Base-by-base conservation (phyloP, 2,797 vertebrate species). In the Sparidentex hasta region DNA sequence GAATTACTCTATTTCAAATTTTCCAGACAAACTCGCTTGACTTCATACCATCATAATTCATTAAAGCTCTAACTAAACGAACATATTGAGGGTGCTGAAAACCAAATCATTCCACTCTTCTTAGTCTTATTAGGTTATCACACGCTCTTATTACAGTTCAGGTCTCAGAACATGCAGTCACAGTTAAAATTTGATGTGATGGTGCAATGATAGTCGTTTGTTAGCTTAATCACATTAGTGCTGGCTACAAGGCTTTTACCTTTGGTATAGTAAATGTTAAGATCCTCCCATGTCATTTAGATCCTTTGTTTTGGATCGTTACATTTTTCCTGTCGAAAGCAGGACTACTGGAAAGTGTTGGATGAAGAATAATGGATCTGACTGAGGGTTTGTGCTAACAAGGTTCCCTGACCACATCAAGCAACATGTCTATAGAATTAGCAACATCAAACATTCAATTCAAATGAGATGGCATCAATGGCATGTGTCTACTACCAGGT, bases 331-430 rank as follows among this genome's bases (percentile, higher is more conserved):
- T 38, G 46, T 59, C 14, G 51, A 46, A 14, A 38, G 11, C 2
- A 65, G 41, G 38, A 38, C n/a, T 48, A 41, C 33, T 54, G 23
- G 16, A 50, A n/a, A 25, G 27, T 4, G 11, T 7, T 50, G 20
- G 7, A 59, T 59, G 16, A 71, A 38, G n/a, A 20, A 7, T n/a
- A 11, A 51, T 12, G 43, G 43, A 51, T 38, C 33, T 38, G 8
- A 47, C 2, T 16, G 11, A 41, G 51, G 29, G 4, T 51, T 20
- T 43, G 47, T 38, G 46, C 50, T 14, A 48, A 38, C n/a, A 59
- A 48, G 55, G 20, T 38, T 70, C 43, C 38, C 25, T 13, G 25
- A 65, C n/a, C 25, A 74, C 65, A 16, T n/a, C 21, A n/a, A 47
- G 33, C 46, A 52, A 46, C 56, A 51, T 14, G 8, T 23, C 21